Conservation (phyloP, 1,140 invertebrate genomes). For the Macrotrachela quadricornifera region DNA sequence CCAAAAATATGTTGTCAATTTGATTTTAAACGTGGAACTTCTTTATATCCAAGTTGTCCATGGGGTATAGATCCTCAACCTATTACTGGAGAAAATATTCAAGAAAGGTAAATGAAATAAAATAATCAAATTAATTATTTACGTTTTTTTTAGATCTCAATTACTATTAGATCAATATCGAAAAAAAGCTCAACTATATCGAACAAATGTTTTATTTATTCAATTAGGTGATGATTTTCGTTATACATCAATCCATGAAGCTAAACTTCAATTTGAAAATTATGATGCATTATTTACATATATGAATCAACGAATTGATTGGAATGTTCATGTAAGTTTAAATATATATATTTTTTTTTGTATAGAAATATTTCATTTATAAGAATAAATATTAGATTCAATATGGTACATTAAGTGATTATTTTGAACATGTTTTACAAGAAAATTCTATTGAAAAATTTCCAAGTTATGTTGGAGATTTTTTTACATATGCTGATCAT, state of each 20-base stretch:
- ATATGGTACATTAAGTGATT: slow-evolving; percentile 80
- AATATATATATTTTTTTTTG: background rate
- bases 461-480: slow-evolving; percentile 71
- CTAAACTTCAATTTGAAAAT: slow-evolving; percentile 76
- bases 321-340: slow-evolving; percentile 53
- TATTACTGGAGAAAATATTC: slow-evolving; percentile 62
- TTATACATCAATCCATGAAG: slow-evolving; percentile 66
- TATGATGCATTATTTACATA: slow-evolving; percentile 79
- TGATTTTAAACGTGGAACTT: slow-evolving; percentile 72
- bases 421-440: slow-evolving; percentile 56
- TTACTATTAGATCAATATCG: slow-evolving; percentile 77
- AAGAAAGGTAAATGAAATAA: slow-evolving; percentile 38
- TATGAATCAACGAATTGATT: slow-evolving; percentile 51
- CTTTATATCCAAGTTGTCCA: slow-evolving; percentile 54
- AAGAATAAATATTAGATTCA: slow-evolving; percentile 33
- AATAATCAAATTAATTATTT: background rate
- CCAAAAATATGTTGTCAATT: slow-evolving; percentile 91
- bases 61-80: slow-evolving; percentile 55
- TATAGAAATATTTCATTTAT: slow-evolving; percentile 12
- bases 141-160: slow-evolving; percentile 39
- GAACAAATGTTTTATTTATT: slow-evolving; percentile 62
- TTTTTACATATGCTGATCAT: slow-evolving; percentile 89
- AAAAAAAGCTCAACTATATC: slow-evolving; percentile 77
- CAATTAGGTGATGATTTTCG: slow-evolving; percentile 93
- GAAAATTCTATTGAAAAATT: slow-evolving; percentile 37